Evolutionary conservation across 1,140 invertebrate genomes (phyloP), one percentile per base, ranked within the genome.

Genomic region (Pollicipes pollicipes): DNA sequence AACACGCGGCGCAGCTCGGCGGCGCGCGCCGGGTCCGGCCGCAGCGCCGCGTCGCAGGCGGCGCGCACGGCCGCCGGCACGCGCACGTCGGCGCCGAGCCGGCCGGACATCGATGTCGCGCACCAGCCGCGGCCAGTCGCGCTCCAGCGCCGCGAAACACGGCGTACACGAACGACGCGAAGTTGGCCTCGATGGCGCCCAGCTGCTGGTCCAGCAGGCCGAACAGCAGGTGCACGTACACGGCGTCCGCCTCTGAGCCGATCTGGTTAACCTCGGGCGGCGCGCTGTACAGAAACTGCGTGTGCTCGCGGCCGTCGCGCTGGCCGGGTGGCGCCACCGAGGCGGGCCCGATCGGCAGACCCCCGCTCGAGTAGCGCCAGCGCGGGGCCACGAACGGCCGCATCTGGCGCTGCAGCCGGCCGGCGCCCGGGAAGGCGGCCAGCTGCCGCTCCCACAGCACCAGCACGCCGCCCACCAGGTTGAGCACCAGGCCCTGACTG

Each of bases 161-260:
- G 31, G 76, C 75, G 72, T 78, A 78, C 0, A 80, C 72, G 26
- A 79, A 72, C 30, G 79, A 79, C 24, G 78, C 74, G 74, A 80
- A 80, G 70, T 80, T 80, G 0, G 78, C 79, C 69, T 80, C 79
- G 17, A 80, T 73, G 73, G 77, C 76, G 21, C 79, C 79, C 17
- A 80, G 67, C 68, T 79, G 75, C 31, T 70, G 75, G 69, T 80
- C 78, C 69, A 74, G 75, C 30, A 80, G 68, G 30, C 75, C 78
- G 76, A 80, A 80, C 64, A 80, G 70, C 24, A 80, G 73, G 72
- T 80, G 78, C 17, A 80, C 58, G 73, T 80, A 80, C 24, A 79
- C 69, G 30, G 77, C 77, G 70, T 79, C 78, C 13, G 78, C 78
- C 71, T 80, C 79, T 28, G 74, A 73, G 24, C 76, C 32, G 70